Conservation (phyloP, 2,888 invertebrate species). For the Cremastinae sp. region DNA sequence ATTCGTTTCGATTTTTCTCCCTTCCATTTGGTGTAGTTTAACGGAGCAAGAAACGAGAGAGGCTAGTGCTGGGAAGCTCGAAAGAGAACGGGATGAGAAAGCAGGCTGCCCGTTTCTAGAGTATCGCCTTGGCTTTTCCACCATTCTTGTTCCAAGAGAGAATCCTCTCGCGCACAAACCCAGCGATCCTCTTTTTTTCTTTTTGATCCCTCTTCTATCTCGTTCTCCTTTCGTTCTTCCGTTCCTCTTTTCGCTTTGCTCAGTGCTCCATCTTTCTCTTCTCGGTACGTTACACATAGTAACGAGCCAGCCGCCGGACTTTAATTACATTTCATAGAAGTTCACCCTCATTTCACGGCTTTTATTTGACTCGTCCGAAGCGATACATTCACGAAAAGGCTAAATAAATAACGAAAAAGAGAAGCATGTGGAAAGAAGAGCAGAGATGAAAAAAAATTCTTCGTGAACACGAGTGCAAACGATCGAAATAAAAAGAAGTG, state of each 20-base stretch:
- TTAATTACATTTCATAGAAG: conserved; percentile 54
- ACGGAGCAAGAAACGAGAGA: conserved; percentile 11
- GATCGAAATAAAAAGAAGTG: no score
- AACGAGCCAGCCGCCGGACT: conserved; percentile 38
- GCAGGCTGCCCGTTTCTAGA: conserved; percentile 25
- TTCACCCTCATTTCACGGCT: conserved; percentile 16
- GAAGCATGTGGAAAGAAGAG: no score
- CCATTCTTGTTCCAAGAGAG: conserved; percentile 28
- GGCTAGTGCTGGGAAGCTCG: conserved; percentile 4
- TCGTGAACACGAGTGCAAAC: no score
- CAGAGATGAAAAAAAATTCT: no score
- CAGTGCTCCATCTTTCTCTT: conserved; percentile 10
- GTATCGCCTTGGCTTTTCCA: conserved; percentile 36
- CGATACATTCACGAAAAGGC: conserved; percentile 24
- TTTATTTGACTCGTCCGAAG: not conserved
- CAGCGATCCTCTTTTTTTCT: not conserved
- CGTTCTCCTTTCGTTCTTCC: not conserved
- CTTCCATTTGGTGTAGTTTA: conserved; percentile 15
- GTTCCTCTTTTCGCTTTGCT: not conserved
- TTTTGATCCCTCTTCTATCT: not conserved
- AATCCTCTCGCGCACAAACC: conserved; percentile 30
- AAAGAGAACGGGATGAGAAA: conserved; percentile 12
- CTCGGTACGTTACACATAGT: conserved; percentile 42
- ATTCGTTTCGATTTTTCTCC: conserved; percentile 35
- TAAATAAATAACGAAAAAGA: conserved; percentile 5